These are phyloP conservation scores for Dicyrtomina minuta DNA, from an alignment of 2,888 invertebrate genomes.

Conservation along the genomic window DNA sequence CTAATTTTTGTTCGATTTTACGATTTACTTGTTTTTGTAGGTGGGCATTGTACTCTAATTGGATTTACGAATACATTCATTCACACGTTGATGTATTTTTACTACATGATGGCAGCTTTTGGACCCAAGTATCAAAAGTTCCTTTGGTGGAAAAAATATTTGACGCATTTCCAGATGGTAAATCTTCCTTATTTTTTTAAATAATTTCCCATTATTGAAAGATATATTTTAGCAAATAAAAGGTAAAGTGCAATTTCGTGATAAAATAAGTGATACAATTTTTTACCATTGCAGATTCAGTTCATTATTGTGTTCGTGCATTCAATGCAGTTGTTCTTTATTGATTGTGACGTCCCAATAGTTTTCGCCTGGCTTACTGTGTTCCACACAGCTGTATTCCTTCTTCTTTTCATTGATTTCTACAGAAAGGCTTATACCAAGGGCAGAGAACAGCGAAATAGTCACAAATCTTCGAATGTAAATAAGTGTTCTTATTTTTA, in stretches of 20 bases:
- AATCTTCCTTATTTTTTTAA: background rate
- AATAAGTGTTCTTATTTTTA: too few relatives aligned
- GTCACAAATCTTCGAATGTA: too few relatives aligned
- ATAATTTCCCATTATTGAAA: too few relatives aligned
- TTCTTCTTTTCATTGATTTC: conserved; percentile 92
- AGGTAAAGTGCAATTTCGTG: too few relatives aligned
- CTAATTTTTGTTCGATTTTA: background rate
- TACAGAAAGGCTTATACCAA: conserved; percentile 75
- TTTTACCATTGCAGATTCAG: conserved; percentile 72
- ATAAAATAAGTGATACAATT: background rate
- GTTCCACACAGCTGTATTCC: conserved; percentile 88
- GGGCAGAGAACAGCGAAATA: too few relatives aligned
- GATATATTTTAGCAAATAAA: too few relatives aligned
- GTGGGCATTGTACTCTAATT: conserved; percentile 96
- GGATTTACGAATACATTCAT: conserved; percentile 90
- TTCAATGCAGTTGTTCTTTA: conserved; percentile 86
- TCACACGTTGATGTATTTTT: conserved; percentile 95
- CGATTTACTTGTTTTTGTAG: conserved; percentile 62
- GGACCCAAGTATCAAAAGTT: conserved; percentile 90
- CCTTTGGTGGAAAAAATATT: conserved; percentile 91
- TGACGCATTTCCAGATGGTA: conserved; percentile 94
- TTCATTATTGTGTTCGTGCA: conserved; percentile 87
- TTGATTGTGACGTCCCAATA: conserved; percentile 83
- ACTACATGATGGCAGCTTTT: conserved; percentile 92
- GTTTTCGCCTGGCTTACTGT: conserved; percentile 31